Evolutionary conservation across 2,113 vertebrate species (phyloP).

Genomic region (Camelus dromedarius): DNA sequence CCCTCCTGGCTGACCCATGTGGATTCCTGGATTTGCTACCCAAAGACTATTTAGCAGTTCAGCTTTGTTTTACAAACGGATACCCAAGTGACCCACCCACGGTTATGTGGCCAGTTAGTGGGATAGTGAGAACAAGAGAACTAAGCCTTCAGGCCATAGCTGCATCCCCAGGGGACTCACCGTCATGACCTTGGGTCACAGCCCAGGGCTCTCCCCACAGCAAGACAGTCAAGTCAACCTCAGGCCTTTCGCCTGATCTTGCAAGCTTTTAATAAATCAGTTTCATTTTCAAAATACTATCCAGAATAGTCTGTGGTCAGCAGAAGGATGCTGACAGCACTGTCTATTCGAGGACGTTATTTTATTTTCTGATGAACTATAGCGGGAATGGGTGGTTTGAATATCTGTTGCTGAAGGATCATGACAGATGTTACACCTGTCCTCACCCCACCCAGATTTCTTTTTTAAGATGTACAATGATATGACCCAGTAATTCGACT

Average conservation of each 20-base stretch:
- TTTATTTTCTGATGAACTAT: background rate
- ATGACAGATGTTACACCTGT: background rate
- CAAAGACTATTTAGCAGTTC: background rate
- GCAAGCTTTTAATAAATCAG: conserved; percentile 46
- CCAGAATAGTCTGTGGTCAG: conserved; percentile 42
- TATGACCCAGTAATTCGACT: background rate
- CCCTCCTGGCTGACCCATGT: background rate
- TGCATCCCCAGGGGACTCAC: background rate
- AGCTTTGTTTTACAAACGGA: background rate
- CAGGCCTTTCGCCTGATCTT: background rate
- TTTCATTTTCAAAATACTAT: conserved; percentile 53
- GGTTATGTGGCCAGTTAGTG: background rate
- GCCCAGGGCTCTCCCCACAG: background rate
- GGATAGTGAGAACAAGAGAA: background rate
- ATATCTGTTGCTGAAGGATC: background rate
- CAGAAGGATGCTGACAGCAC: background rate
- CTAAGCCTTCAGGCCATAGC: background rate
- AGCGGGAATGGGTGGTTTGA: background rate
- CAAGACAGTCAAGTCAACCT: background rate
- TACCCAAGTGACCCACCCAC: background rate
- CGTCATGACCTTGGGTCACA: background rate
- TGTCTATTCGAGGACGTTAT: background rate
- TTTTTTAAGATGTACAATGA: background rate
- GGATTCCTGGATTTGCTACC: background rate
- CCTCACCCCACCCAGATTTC: too few relatives aligned